Percentiles rank a stretch among this genome's conserved stretches.
These are phyloP conservation scores for Ips nitidus DNA, from an alignment of 1,140 invertebrate genomes.

Conservation along the genomic window DNA sequence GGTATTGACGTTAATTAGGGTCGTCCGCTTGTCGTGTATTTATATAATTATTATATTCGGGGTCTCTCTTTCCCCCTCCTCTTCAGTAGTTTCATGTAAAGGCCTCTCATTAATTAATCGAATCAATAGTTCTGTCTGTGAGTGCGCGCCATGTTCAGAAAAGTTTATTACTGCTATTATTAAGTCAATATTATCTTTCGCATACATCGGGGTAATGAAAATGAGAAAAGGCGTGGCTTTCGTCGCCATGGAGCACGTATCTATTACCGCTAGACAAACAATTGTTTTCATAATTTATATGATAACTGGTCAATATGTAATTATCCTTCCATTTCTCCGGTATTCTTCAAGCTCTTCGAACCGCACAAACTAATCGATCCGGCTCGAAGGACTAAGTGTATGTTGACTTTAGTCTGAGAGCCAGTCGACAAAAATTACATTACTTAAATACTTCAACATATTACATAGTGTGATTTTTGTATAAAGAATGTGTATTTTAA, in stretches of 20 bases:
- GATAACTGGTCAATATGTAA: too few species aligned
- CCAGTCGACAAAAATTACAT: too few species aligned
- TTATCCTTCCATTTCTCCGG: too few species aligned
- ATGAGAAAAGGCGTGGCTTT: slow-evolving; percentile 18
- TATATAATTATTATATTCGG: slow-evolving; percentile 33
- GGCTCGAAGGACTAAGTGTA: too few species aligned
- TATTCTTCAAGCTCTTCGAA: too few species aligned
- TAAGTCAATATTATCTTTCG: slow-evolving; percentile 26
- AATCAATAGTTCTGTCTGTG: slow-evolving; percentile 32
- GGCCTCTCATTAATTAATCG: slow-evolving; percentile 30
- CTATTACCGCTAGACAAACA: background rate
- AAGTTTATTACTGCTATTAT: slow-evolving; percentile 31
- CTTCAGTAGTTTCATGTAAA: slow-evolving; percentile 5
- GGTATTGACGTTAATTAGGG: slow-evolving; percentile 24
- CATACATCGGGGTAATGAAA: slow-evolving; percentile 24
- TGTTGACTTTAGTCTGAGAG: too few species aligned
- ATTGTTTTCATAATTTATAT: slow-evolving; percentile 1
- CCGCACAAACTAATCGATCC: too few species aligned
- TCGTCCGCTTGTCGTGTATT: slow-evolving; percentile 12
- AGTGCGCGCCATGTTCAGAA: slow-evolving; percentile 24
- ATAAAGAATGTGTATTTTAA: too few species aligned
- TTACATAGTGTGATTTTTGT: too few species aligned
- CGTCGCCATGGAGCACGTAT: background rate
- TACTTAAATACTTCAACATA: too few species aligned
- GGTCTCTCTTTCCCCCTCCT: background rate